Percentiles rank a stretch among this genome's conserved stretches.
Conservation (phyloP, 2,888 invertebrate genomes). For the Lithophane socia region DNA sequence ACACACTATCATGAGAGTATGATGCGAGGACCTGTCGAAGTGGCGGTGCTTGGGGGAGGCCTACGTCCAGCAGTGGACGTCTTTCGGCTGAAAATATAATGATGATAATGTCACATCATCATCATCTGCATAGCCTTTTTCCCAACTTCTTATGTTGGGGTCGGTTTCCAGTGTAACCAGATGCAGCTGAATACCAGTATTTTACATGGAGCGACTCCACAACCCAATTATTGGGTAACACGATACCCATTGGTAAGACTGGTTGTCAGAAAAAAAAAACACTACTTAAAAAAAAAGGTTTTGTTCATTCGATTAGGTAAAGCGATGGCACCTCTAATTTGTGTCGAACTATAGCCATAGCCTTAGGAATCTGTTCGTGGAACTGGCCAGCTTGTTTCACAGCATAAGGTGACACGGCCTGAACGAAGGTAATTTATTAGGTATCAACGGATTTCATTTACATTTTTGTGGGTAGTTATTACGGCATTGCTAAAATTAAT, state of each 20-base stretch:
- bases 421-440: slow-evolving; percentile 51
- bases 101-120: no score
- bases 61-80: no score
- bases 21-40: no score
- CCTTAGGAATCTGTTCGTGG: slow-evolving; percentile 56
- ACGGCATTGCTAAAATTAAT: neutral
- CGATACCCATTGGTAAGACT: neutral
- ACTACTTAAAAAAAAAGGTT: no score
- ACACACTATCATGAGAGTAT: no score
- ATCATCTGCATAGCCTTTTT: neutral
- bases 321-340: slow-evolving; percentile 1
- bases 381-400: slow-evolving; percentile 54
- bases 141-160: neutral
- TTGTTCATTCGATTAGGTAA: no score
- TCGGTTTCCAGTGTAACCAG: neutral
- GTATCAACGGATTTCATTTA: slow-evolving; percentile 33
- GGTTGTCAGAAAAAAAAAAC: neutral
- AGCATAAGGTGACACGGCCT: slow-evolving; percentile 30
- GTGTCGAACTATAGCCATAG: slow-evolving; percentile 1
- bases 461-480: slow-evolving; percentile 30
- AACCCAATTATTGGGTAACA: no score
- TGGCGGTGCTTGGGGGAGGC: no score
- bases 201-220: no score
- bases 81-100: no score
- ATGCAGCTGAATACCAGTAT: neutral